Evolutionary conservation across 1,140 invertebrate genomes (phyloP).

Genomic region (Heliconius congener): DNA sequence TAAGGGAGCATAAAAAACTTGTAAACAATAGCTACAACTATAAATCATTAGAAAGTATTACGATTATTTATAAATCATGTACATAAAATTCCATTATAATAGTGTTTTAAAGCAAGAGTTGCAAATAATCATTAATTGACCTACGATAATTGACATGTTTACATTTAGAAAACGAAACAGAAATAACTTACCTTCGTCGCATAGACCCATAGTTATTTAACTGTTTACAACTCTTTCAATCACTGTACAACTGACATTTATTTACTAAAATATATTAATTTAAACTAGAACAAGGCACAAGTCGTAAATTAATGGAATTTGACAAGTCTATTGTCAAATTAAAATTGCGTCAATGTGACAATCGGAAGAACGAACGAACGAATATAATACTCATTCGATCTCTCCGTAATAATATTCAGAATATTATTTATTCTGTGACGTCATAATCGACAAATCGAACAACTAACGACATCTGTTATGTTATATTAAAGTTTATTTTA

Average conservation of each 20-base stretch:
- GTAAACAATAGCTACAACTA: not conserved
- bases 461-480: conserved; percentile 3
- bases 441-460: not conserved
- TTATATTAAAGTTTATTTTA: not conserved
- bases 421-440: not conserved
- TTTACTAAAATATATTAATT: conserved; percentile 22
- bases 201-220: conserved; percentile 60
- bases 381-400: not conserved
- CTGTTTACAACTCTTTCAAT: conserved; percentile 1
- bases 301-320: conserved; percentile 25
- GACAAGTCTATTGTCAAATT: conserved; percentile 19
- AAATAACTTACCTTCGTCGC: conserved; percentile 66
- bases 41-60: not conserved
- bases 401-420: no score
- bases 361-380: conserved; percentile 19
- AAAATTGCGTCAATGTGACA: conserved; percentile 27
- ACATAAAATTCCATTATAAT: not conserved
- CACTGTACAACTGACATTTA: conserved; percentile 28
- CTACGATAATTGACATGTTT: conserved; percentile 67
- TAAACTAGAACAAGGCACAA: conserved; percentile 21
- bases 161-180: conserved; percentile 38
- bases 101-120: conserved; percentile 27
- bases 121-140: conserved; percentile 44
- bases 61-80: not conserved
- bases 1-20: not conserved